phyloP scores from a whole-genome alignment of 2,797 vertebrate genomes.

The Labroides dimidiatus region DNA sequence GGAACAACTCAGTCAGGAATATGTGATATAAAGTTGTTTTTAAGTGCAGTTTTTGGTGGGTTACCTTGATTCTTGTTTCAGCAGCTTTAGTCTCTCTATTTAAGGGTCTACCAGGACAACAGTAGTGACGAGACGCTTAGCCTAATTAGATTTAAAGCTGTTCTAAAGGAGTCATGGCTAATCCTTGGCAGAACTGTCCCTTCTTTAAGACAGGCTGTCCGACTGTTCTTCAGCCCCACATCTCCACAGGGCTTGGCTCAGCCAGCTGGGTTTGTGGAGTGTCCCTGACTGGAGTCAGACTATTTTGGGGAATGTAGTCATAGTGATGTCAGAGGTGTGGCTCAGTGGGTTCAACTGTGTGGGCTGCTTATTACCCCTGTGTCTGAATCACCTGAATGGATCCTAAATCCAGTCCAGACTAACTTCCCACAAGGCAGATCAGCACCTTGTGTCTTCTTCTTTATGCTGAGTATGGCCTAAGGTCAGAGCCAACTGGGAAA shows the following conservation, averaged over 20 bases:
- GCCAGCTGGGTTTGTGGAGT: conserved; percentile 47
- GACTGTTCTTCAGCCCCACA: conserved; percentile 44
- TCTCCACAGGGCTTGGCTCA: conserved; percentile 52
- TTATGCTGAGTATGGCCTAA: conserved; percentile 29
- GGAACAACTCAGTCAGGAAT: neutral
- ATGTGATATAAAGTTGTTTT: neutral
- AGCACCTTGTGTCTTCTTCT: conserved; percentile 31
- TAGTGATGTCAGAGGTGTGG: conserved; percentile 54
- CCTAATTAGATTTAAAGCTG: conserved; percentile 79
- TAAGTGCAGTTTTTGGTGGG: neutral
- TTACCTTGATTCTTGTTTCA: neutral
- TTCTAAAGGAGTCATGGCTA: conserved; percentile 78
- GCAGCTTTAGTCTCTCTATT: conserved; percentile 3
- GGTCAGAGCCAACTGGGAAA: no score
- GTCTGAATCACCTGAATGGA: conserved; percentile 62
- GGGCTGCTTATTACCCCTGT: conserved; percentile 38
- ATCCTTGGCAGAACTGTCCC: conserved; percentile 58
- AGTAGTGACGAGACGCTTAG: conserved; percentile 35
- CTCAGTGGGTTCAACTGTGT: conserved; percentile 53
- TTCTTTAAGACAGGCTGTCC: conserved; percentile 36
- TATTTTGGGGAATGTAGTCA: conserved; percentile 73
- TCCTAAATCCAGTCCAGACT: conserved; percentile 55
- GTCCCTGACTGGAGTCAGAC: conserved; percentile 33
- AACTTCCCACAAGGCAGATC: conserved; percentile 4
- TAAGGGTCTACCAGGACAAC: conserved; percentile 28